phyloP scores from a whole-genome alignment of 2,888 invertebrate species.

The Heliconius aoede region DNA sequence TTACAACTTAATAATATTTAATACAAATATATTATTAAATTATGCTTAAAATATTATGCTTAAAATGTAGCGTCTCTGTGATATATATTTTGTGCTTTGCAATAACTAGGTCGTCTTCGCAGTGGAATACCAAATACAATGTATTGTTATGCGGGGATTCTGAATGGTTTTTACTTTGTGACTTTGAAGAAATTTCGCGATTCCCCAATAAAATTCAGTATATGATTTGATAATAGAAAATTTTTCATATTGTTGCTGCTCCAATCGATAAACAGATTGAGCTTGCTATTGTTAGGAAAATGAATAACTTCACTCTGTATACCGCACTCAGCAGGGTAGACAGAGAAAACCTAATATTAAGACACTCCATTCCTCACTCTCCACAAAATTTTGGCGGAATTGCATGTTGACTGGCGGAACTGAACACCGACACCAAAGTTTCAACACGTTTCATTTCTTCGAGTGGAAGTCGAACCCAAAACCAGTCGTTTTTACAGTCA shows the following conservation, averaged over 20 bases:
- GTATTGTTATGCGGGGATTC: conserved; percentile 10
- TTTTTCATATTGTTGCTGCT: background rate
- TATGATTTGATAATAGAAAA: background rate
- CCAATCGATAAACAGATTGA: background rate
- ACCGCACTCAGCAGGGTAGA: too few relatives aligned
- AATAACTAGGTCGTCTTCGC: conserved; percentile 23
- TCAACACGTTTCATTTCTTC: too few relatives aligned
- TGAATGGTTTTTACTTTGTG: conserved; percentile 13
- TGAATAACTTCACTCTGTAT: too few relatives aligned
- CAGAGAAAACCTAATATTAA: too few relatives aligned
- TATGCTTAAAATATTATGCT: background rate
- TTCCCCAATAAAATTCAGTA: background rate
- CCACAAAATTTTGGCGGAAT: too few relatives aligned
- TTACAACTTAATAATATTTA: too few relatives aligned
- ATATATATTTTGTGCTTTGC: conserved; percentile 12
- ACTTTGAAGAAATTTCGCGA: conserved; percentile 16
- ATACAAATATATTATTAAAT: too few relatives aligned
- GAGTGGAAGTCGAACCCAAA: too few relatives aligned
- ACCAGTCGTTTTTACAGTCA: too few relatives aligned
- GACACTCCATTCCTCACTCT: too few relatives aligned
- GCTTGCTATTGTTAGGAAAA: background rate
- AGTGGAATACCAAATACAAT: conserved; percentile 27
- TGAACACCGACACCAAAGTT: too few relatives aligned
- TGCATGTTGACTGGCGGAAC: too few relatives aligned
- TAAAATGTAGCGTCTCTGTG: conserved; percentile 1